Percentiles rank a stretch among this genome's conserved stretches.
phyloP scores from a whole-genome alignment of 1,140 invertebrate genomes.

The Choristoneura fumiferana region DNA sequence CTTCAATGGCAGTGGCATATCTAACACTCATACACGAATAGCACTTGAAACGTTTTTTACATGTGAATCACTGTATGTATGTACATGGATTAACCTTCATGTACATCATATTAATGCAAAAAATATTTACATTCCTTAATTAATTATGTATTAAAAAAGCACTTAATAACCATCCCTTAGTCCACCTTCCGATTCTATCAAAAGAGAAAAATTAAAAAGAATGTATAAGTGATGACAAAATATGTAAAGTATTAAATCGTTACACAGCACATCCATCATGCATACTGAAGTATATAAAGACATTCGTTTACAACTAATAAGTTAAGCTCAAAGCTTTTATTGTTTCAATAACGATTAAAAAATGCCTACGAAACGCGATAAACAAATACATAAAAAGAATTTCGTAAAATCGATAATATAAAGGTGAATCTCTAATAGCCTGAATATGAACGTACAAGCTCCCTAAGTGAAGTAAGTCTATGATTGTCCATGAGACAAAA shows the following conservation, averaged over 20 bases:
- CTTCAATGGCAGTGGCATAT: constrained; percentile 67
- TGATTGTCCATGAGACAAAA: constrained; percentile 47
- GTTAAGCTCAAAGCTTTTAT: constrained; percentile 32
- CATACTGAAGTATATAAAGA: constrained; percentile 25
- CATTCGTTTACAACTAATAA: constrained; percentile 27
- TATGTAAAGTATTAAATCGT: constrained; percentile 34
- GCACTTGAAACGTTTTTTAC: constrained; percentile 61
- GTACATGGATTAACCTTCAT: constrained; percentile 63
- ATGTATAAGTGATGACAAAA: constrained; percentile 22
- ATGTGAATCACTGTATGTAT: constrained; percentile 56
- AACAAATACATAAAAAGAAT: constrained; percentile 10
- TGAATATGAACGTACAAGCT: constrained; percentile 46
- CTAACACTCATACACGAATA: constrained; percentile 68
- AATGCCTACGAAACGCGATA: constrained; percentile 26
- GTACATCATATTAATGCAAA: constrained; percentile 66
- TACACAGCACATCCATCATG: constrained; percentile 27
- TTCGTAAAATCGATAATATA: constrained; percentile 23
- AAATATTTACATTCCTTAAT: constrained; percentile 71
- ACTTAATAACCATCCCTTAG: constrained; percentile 54
- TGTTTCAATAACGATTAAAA: constrained; percentile 32
- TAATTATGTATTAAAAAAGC: constrained; percentile 60
- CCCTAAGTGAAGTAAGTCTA: constrained; percentile 47
- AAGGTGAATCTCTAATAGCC: constrained; percentile 37
- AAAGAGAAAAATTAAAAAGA: constrained; percentile 31
- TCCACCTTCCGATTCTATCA: constrained; percentile 37